Percentiles rank a stretch among this genome's conserved stretches.
Evolutionary conservation across 35 echinoderm and acorn worm genomes (phyloP).

Genomic region (Acanthaster planci): DNA sequence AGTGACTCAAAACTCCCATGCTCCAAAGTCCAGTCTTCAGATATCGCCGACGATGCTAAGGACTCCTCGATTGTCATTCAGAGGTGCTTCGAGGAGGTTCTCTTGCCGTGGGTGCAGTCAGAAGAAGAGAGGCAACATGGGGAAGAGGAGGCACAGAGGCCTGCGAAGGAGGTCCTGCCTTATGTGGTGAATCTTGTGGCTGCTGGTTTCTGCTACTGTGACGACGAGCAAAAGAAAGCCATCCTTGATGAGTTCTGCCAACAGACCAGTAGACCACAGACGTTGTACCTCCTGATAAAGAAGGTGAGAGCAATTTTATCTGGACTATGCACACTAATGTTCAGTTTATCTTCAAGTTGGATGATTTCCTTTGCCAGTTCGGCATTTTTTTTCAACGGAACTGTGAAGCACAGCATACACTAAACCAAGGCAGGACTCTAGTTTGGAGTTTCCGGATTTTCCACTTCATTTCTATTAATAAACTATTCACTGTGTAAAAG

Average conservation of each 20-base stretch:
- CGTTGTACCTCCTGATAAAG: constrained; percentile 42
- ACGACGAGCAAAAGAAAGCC: not conserved
- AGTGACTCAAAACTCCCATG: not conserved
- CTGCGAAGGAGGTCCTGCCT: constrained; percentile 6
- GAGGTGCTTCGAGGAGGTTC: constrained; percentile 39
- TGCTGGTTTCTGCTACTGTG: constrained; percentile 23
- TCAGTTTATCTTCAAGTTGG: too few species aligned
- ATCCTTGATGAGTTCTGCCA: constrained; percentile 45
- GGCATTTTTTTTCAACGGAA: too few species aligned
- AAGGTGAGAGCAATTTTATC: constrained; percentile 49
- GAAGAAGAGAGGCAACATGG: not conserved
- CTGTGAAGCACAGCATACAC: too few species aligned
- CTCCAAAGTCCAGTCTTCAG: too few species aligned
- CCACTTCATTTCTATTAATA: too few species aligned
- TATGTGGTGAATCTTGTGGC: constrained; percentile 40
- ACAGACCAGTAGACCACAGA: constrained; percentile 1
- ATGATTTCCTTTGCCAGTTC: too few species aligned
- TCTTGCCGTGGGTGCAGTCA: constrained; percentile 64
- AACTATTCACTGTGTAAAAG: too few species aligned
- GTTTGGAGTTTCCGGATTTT: too few species aligned
- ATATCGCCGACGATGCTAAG: not conserved
- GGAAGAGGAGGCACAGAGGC: too few species aligned
- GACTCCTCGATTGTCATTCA: not conserved
- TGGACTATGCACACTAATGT: too few species aligned
- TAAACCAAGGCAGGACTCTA: too few species aligned